Percentiles rank a stretch among this genome's conserved stretches.
Evolutionary conservation across 2,797 vertebrate genomes (phyloP).

Genomic region (Rhadinocentrus ornatus): DNA sequence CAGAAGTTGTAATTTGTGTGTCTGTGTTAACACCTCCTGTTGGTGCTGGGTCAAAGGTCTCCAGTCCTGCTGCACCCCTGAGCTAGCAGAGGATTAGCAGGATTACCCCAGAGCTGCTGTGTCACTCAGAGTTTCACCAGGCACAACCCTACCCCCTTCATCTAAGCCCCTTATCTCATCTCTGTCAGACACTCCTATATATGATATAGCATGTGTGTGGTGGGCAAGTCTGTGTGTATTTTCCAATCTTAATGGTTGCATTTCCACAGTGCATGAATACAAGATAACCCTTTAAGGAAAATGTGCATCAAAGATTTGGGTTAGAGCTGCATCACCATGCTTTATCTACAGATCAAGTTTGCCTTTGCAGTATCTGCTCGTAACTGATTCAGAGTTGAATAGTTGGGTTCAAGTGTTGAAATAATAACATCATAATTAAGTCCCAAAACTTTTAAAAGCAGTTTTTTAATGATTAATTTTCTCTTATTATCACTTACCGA

Average conservation of each 20-base stretch:
- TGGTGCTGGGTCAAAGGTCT: constrained; percentile 69
- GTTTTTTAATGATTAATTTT: background rate
- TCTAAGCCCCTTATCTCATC: constrained; percentile 83
- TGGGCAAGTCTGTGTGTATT: constrained; percentile 42
- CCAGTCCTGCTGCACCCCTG: constrained; percentile 66
- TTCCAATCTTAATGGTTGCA: constrained; percentile 50
- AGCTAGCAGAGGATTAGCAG: constrained; percentile 79
- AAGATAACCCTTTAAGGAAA: constrained; percentile 50
- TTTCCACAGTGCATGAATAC: constrained; percentile 55
- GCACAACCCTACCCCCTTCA: constrained; percentile 65
- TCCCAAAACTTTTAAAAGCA: background rate
- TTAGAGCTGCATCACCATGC: constrained; percentile 11
- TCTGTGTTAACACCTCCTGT: constrained; percentile 56
- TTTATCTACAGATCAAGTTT: constrained; percentile 46
- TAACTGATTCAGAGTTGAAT: constrained; percentile 18
- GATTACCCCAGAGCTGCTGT: constrained; percentile 79
- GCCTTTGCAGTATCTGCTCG: constrained; percentile 39
- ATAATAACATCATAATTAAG: background rate
- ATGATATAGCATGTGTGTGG: constrained; percentile 55
- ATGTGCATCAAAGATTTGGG: constrained; percentile 17
- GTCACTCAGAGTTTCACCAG: constrained; percentile 81
- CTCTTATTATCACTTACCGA: too few species aligned
- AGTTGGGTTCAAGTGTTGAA: constrained; percentile 21
- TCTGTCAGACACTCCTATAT: constrained; percentile 67
- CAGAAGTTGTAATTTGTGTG: constrained; percentile 36